Evolutionary conservation across 2,113 vertebrate species (phyloP).

Genomic region (Edolisoma coerulescens): DNA sequence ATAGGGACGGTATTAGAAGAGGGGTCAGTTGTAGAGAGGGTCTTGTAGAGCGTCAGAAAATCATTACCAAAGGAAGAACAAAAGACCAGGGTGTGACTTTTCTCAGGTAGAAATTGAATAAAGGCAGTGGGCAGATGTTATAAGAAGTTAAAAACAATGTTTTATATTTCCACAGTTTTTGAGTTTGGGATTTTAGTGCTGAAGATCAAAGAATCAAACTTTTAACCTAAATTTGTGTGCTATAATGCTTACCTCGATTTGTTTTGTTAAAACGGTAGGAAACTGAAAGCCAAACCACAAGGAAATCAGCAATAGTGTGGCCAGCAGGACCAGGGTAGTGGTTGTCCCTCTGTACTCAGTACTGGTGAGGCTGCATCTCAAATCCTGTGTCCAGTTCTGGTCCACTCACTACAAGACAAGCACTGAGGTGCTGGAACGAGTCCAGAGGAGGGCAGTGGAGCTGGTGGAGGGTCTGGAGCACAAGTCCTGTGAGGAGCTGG

Average conservation of each 20-base stretch:
- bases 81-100: not conserved
- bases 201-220: not conserved
- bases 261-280: not conserved
- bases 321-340: not conserved
- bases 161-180: not conserved
- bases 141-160: not conserved
- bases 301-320: not conserved
- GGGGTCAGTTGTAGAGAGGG: not conserved
- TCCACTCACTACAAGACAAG: not conserved
- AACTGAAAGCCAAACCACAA: not conserved
- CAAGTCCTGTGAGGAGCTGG: not conserved
- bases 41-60: not conserved
- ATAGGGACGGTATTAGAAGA: not conserved
- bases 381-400: not conserved
- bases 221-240: not conserved
- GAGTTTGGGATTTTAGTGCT: not conserved
- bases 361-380: fast-evolving
- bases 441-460: not conserved
- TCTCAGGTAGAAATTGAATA: not conserved
- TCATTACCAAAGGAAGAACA: not conserved
- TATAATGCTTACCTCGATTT: not conserved
- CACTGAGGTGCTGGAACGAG: not conserved
- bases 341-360: not conserved
- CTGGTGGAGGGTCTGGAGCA: not conserved
- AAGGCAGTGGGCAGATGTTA: not conserved